Evolutionary conservation across 2,113 vertebrate genomes (phyloP).

Genomic region (Ctenomys sociabilis): DNA sequence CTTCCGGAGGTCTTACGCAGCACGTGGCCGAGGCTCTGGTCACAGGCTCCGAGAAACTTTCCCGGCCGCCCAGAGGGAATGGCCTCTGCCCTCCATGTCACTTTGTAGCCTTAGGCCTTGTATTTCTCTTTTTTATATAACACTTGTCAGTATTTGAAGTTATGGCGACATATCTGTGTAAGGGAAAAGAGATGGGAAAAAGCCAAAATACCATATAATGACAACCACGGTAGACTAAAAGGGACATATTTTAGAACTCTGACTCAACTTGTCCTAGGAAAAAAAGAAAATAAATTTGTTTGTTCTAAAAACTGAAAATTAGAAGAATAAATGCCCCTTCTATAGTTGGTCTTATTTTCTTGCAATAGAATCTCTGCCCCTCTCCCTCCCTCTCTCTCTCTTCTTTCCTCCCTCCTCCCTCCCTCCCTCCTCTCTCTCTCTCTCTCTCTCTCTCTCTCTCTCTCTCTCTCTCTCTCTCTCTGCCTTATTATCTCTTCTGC

Average conservation of each 20-base stretch:
- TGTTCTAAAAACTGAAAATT: slow-evolving; percentile 32
- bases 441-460: background rate
- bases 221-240: background rate
- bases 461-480: background rate
- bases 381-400: background rate
- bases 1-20: background rate
- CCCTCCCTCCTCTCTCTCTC: background rate
- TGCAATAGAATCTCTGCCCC: background rate
- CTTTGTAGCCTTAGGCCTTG: background rate
- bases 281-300: background rate
- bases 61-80: background rate
- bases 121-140: background rate
- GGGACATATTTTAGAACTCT: background rate
- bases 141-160: background rate
- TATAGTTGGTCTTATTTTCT: background rate
- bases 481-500: background rate
- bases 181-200: background rate
- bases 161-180: background rate
- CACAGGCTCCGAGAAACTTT: background rate
- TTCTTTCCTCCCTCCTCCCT: too few relatives aligned
- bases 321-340: background rate
- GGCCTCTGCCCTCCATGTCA: background rate
- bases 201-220: background rate
- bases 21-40: background rate
- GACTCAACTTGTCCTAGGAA: background rate